Base-by-base conservation (phyloP, 2,888 invertebrate genomes). In the Pasiphila rectangulata region DNA sequence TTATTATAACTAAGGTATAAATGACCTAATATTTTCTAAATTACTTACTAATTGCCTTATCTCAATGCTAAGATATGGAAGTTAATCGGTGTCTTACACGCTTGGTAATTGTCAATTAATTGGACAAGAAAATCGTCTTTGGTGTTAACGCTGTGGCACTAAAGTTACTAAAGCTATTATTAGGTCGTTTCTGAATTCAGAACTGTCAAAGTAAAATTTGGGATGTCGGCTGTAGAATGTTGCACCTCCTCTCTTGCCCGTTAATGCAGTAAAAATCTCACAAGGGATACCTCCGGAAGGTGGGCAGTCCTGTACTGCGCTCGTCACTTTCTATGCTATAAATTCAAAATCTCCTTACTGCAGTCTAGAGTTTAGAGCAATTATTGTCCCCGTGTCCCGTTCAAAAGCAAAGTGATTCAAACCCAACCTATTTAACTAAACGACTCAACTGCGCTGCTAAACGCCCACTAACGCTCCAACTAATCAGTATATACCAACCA, bases 401-500 rank as follows among this genome's bases (percentile, higher is more conserved):
- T 25, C 3, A 2, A 25, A 25, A 25, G 12, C 25, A 25, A 24
- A 12, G 19, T 17, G 30, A 1, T 17, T 16, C 30, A 15, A 27
- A 27, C 27, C 27, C 27, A 27, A 27, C 27, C 27, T 27, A 27
- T 21, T 54, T 24, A 47, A 37, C 24, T 41, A 45, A 24, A 42
- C 30, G 38, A 30, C 10, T 16, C 40, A 27, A 36, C 25, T 44
- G 40, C 44, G 19, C 39, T 51, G 17, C 32, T 32, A 17, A 32
- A n/a, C 32, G 32, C 32, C 30, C 30, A 30, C 30, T 17, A 10
- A 19, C 32, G 16, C 16, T 17, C 9, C 32, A 17, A 19, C 32
- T 32, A 32, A 32, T 32, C 27, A 27, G 13, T 13, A 27, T 3
- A 7, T 38, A 39, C 34, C 46, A 61, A 54, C 53, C 69, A 75